Percentiles rank a stretch among this genome's conserved stretches.
phyloP scores from a whole-genome alignment of 1,140 invertebrate species.

The Meloidogyne exigua region DNA sequence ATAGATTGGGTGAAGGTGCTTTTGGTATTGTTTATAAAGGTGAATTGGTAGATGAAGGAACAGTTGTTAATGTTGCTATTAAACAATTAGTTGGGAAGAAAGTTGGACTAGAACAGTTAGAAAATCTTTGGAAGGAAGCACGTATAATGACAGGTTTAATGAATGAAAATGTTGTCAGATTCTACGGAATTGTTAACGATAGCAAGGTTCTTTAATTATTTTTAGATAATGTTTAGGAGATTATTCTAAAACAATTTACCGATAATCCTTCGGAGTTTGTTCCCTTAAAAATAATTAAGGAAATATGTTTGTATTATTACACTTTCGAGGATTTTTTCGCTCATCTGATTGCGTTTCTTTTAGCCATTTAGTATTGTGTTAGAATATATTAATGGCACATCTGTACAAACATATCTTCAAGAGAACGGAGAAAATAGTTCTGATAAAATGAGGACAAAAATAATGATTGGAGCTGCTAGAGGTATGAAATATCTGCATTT shows the following conservation, averaged over 20 bases:
- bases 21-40: background rate
- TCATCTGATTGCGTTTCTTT: too few species aligned
- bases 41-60: background rate
- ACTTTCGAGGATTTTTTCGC: too few species aligned
- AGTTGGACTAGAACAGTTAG: background rate
- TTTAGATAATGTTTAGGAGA: too few species aligned
- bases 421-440: background rate
- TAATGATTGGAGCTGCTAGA: background rate
- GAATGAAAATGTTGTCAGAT: background rate
- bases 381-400: background rate
- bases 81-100: background rate
- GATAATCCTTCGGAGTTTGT: background rate
- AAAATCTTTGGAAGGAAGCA: background rate
- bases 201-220: background rate
- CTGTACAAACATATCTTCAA: background rate
- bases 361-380: background rate
- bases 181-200: background rate
- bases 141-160: background rate
- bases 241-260: too few species aligned
- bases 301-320: too few species aligned
- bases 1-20: background rate
- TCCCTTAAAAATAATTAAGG: too few species aligned
- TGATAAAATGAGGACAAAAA: background rate
- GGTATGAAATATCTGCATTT: background rate
- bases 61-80: conserved; percentile 1